phyloP scores from a whole-genome alignment of 2,888 invertebrate genomes.

The Euzophera pinguis region DNA sequence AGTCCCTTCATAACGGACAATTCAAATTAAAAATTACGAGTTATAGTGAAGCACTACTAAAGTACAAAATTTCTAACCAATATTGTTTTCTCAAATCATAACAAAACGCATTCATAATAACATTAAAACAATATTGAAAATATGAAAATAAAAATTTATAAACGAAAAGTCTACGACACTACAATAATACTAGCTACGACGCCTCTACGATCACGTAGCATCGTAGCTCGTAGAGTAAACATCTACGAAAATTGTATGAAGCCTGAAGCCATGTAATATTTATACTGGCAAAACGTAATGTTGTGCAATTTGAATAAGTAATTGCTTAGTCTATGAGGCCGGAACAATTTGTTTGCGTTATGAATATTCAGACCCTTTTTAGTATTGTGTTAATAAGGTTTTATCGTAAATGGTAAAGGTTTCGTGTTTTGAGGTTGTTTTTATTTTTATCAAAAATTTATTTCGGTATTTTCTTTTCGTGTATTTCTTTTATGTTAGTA shows the following conservation, averaged over 20 bases:
- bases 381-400: constrained; percentile 6
- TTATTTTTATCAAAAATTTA: no score
- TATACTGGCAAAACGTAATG: constrained; percentile 8
- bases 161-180: background rate
- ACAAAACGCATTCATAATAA: no score
- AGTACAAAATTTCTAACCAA: no score
- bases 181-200: background rate
- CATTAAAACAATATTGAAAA: no score
- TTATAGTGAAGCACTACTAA: no score
- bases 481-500: no score
- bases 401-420: background rate
- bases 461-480: no score
- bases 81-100: no score
- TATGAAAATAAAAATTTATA: no score
- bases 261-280: constrained; percentile 10
- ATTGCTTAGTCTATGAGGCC: constrained; percentile 12
- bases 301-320: constrained; percentile 13
- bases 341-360: constrained; percentile 1
- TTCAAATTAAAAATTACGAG: no score
- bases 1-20: no score
- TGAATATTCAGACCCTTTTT: constrained; percentile 7
- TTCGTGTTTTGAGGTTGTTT: no score
- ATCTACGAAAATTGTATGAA: constrained; percentile 13
- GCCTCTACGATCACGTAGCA: constrained; percentile 13
- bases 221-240: constrained; percentile 16